Conservation (phyloP, 2,113 vertebrate species). For the Canis aureus region DNA sequence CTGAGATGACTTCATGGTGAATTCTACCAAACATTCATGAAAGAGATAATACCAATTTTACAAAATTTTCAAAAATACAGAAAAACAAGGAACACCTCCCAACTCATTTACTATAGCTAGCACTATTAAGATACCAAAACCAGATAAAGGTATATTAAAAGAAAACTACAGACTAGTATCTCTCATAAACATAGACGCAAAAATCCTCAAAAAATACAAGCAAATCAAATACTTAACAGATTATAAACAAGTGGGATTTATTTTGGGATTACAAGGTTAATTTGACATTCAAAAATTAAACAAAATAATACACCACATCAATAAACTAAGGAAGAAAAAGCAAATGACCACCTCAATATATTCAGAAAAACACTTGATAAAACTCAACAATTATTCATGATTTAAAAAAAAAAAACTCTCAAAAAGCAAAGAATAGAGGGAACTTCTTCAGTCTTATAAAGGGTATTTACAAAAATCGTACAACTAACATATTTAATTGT, state of each 20-base stretch:
- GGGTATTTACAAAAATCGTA: not conserved
- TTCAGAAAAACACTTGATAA: not conserved
- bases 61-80: not conserved
- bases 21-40: not conserved
- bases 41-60: not conserved
- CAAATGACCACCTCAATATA: not conserved
- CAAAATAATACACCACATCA: not conserved
- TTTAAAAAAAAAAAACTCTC: not conserved
- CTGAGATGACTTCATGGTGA: not conserved
- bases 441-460: not conserved
- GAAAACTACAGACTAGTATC: not conserved
- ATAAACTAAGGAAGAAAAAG: conserved; percentile 10
- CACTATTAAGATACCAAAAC: not conserved
- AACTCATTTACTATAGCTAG: not conserved
- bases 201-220: not conserved
- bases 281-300: not conserved
- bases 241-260: not conserved
- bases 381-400: not conserved
- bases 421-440: not conserved
- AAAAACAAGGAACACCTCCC: not conserved
- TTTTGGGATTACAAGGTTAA: not conserved
- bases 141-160: not conserved
- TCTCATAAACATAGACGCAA: not conserved
- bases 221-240: not conserved
- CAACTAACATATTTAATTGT: not conserved